Conservation (phyloP, 2,113 vertebrate species). For the Cepphus grylle region DNA sequence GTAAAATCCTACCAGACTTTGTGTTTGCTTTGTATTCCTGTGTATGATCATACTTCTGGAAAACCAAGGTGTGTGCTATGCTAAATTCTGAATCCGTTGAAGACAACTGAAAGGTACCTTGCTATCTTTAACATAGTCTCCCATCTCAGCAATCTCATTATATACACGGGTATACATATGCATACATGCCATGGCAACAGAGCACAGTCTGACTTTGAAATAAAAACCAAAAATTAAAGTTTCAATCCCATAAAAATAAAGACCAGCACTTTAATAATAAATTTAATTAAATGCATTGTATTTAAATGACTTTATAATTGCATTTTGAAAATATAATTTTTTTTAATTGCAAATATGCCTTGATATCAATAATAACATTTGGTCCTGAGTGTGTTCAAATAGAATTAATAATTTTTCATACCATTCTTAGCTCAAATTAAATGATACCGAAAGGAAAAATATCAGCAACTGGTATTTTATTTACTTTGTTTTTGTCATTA, state of each 20-base stretch:
- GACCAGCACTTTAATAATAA: neutral
- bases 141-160: neutral
- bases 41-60: neutral
- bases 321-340: neutral
- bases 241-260: neutral
- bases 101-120: neutral
- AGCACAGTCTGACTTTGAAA: neutral
- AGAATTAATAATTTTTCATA: neutral
- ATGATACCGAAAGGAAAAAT: neutral
- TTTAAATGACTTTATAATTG: neutral
- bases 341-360: neutral
- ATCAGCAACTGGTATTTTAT: neutral
- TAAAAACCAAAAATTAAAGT: neutral
- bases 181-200: neutral
- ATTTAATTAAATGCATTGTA: neutral
- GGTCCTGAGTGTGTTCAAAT: neutral
- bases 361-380: neutral
- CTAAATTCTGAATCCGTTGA: neutral
- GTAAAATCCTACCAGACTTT: neutral
- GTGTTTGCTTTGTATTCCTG: neutral
- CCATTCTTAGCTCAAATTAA: neutral
- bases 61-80: neutral
- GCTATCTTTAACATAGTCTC: neutral
- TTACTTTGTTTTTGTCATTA: neutral
- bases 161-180: no score